Evolutionary conservation across 2,797 vertebrate genomes (phyloP).

Genomic region (Botia kubotai): DNA sequence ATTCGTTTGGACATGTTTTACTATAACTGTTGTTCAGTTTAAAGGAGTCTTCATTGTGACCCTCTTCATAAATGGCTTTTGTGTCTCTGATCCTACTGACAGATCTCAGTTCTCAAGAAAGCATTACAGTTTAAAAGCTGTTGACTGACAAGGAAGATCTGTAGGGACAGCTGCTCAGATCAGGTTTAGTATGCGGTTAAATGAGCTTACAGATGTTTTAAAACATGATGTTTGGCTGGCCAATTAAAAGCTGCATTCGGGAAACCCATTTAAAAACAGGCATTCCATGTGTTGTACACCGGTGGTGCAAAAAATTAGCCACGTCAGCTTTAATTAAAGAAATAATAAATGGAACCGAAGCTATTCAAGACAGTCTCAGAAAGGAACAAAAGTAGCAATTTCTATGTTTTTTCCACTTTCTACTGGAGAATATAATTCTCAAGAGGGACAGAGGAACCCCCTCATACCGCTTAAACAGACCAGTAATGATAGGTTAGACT

Average conservation of each 20-base stretch:
- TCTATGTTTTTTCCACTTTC: neutral
- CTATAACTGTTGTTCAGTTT: neutral
- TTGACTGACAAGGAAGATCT: conserved; percentile 32
- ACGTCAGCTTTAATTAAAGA: neutral
- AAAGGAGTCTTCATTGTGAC: conserved; percentile 11
- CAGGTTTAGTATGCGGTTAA: neutral
- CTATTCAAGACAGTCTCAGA: neutral
- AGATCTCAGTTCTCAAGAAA: neutral
- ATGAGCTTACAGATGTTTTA: neutral
- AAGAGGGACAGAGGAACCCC: conserved; percentile 38
- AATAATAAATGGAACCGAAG: neutral
- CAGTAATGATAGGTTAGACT: conserved; percentile 61
- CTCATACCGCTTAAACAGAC: conserved; percentile 47
- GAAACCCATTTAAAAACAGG: neutral
- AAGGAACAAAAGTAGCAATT: conserved; percentile 5
- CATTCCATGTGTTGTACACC: no score
- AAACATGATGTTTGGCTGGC: neutral
- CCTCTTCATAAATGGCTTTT: neutral
- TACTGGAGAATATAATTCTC: neutral
- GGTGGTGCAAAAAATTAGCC: neutral
- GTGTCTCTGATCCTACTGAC: neutral
- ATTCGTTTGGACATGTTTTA: neutral
- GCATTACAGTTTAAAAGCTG: conserved; percentile 23
- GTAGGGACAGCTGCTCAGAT: conserved; percentile 7
- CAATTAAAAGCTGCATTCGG: neutral